Conservation (phyloP, 64 coral and sea anemone species). For the Platygyra sinensis region DNA sequence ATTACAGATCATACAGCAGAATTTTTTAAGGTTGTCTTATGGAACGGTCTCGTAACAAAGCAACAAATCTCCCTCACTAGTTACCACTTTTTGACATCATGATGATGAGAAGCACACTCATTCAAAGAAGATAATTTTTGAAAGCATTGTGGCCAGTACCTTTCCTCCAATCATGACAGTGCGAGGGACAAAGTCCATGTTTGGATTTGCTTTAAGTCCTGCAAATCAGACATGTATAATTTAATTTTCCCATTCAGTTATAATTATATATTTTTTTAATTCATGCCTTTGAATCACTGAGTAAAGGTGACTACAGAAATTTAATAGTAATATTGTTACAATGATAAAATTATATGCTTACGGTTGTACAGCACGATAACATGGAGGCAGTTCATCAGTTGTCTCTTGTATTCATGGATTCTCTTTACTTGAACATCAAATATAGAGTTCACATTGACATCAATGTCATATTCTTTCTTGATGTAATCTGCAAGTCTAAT, state of each 20-base stretch:
- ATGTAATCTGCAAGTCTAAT: constrained; percentile 82
- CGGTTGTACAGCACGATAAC: constrained; percentile 93
- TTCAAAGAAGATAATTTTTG: no score
- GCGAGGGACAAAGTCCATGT: constrained; percentile 89
- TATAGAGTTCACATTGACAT: constrained; percentile 83
- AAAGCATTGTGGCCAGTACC: constrained; percentile 23
- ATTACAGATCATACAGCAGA: no score
- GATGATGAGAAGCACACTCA: no score
- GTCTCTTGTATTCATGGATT: constrained; percentile 96
- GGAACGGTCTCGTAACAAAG: no score
- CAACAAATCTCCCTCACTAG: no score
- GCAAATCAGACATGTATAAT: neutral
- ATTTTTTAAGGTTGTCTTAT: no score
- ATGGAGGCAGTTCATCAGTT: constrained; percentile 88
- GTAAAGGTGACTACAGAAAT: no score
- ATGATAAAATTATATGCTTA: constrained; percentile 53
- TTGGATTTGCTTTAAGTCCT: constrained; percentile 96
- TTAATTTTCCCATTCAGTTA: no score
- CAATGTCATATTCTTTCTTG: constrained; percentile 68
- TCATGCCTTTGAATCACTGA: no score
- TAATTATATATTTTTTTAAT: no score
- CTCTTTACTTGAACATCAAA: constrained; percentile 97
- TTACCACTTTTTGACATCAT: no score
- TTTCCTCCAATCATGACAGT: constrained; percentile 99
- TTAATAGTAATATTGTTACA: no score